These are phyloP conservation scores for Mythimna loreyi DNA, from an alignment of 2,888 invertebrate genomes.

Conservation along the genomic window DNA sequence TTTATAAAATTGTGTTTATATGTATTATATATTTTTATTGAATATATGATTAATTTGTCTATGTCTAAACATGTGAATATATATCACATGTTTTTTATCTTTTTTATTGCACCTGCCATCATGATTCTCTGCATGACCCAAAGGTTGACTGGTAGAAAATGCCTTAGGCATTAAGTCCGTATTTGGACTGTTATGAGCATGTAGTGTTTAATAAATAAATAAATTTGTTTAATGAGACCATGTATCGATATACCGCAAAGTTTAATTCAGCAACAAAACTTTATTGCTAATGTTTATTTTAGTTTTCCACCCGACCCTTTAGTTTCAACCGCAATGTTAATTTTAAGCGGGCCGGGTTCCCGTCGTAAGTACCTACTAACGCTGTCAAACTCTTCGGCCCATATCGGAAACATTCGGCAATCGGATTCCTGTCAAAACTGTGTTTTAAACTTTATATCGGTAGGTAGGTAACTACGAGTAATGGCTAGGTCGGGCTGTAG, in stretches of 20 bases:
- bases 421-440: conserved; percentile 47
- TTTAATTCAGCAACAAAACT: not conserved
- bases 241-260: not conserved
- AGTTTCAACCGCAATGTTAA: conserved; percentile 29
- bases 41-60: no score
- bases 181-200: no score
- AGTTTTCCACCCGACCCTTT: conserved; percentile 24
- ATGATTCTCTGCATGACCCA: no score
- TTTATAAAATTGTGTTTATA: no score
- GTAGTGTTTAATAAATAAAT: no score
- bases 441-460: conserved; percentile 35
- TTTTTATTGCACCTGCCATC: no score
- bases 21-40: no score
- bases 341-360: not conserved
- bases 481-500: conserved; percentile 1
- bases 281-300: conserved; percentile 38
- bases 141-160: no score
- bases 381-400: conserved; percentile 18
- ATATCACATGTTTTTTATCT: no score
- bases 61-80: no score
- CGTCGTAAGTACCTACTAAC: conserved; percentile 13
- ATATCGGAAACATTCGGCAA: conserved; percentile 26
- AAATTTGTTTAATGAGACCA: no score
- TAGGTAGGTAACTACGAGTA: conserved; percentile 1
- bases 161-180: no score